Base-by-base conservation (phyloP, 2,113 vertebrate genomes). In the Synchiropus splendidus region DNA sequence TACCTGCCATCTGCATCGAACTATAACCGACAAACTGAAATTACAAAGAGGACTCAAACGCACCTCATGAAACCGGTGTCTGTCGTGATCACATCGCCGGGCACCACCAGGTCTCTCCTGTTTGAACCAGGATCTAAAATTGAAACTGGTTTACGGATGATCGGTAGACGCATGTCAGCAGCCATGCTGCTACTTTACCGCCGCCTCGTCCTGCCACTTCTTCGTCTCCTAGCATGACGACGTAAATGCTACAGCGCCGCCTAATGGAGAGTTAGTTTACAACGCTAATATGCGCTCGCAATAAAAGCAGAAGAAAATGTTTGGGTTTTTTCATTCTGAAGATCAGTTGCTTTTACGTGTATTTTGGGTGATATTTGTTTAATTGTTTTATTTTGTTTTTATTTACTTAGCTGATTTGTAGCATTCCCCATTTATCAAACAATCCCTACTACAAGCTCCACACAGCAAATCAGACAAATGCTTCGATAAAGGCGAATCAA, bases 31-130 rank as follows among this genome's bases (percentile, higher is more conserved):
- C 39, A 33, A 16, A 5, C 12, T 9, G 12, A 15, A 13, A 13
- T 6, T 45, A 6, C 2, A 21, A 45, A 6, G 6, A n/a, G 31
- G 14, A 12, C 27, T 18, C 16, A n/a, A 6, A 21, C 64, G 8
- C 42, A 98, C 94, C 93, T 89, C 94, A 98, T 98, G 57, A 96
- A 97, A 6, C 91, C 92, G 0, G 89, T 88, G 71, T 97, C 93
- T 17, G 90, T 88, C 17, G 94, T 96, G 71, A 98, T 96, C 1
- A 90, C 89, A 82, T 98, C 94, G 1, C 94, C 93, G 1, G 93
- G 93, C 1, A 90, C 89, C 12, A 98, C 92, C 45, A 97, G 45
- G 48, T 91, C 89, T 49, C 87, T 90, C 34, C 56, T 48, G 36
- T 65, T 51, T 0, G 30, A 36, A 21, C 68, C 8, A 59, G 76